These are phyloP conservation scores for Hyperopisus bebe DNA, from an alignment of 2,113 vertebrate species.

Conservation along the genomic window DNA sequence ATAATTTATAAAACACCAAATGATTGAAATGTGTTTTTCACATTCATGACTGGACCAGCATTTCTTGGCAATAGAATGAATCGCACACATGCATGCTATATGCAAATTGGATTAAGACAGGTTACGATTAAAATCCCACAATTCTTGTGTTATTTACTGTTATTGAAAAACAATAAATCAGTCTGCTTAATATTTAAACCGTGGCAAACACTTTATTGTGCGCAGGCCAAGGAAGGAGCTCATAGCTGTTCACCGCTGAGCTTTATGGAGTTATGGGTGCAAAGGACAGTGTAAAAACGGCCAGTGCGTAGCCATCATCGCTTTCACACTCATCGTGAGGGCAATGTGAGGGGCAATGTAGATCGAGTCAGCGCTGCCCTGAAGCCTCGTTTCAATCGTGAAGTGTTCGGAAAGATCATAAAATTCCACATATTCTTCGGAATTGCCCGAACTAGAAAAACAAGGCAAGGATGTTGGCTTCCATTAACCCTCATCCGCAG, in stretches of 20 bases:
- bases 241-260: neutral
- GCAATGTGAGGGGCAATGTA: neutral
- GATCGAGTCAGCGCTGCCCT: neutral
- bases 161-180: neutral
- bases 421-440: neutral
- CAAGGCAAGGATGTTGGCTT: neutral
- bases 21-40: neutral
- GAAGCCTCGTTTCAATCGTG: neutral
- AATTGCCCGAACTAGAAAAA: neutral
- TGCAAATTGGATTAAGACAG: neutral
- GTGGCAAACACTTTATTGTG: neutral
- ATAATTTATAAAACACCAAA: neutral
- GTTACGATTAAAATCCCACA: neutral
- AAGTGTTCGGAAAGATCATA: neutral
- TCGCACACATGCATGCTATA: neutral
- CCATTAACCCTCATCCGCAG: conserved; percentile 25
- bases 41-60: neutral
- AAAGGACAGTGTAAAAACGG: neutral
- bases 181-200: neutral
- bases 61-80: neutral
- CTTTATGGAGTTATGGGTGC: neutral
- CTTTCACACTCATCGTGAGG: neutral
- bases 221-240: neutral
- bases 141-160: neutral
- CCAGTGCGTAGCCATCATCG: neutral